Evolutionary conservation across 2,888 invertebrate genomes (phyloP).

Genomic region (Caenorhabditis drosophilae): DNA sequence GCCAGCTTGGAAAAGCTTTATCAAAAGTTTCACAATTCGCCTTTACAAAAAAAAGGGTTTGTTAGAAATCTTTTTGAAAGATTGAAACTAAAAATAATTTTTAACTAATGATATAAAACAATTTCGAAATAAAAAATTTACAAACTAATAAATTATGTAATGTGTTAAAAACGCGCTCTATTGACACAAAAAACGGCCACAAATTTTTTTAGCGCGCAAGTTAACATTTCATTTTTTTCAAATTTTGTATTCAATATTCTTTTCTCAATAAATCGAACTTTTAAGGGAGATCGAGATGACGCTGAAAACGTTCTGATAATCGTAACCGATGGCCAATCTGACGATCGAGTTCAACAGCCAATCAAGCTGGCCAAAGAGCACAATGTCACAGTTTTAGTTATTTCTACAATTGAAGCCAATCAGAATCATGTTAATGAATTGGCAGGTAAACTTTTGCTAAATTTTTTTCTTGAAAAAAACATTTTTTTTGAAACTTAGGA

Average conservation of each 20-base stretch:
- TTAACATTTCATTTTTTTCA: too few species aligned
- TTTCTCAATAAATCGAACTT: too few species aligned
- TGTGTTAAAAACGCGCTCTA: too few species aligned
- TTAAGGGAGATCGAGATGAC: conserved; percentile 63
- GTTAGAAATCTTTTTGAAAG: conserved; percentile 5
- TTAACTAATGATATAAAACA: not conserved
- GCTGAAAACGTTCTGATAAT: conserved; percentile 59
- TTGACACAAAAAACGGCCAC: too few species aligned
- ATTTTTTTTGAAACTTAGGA: too few species aligned
- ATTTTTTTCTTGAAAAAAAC: not conserved
- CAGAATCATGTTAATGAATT: conserved; percentile 46
- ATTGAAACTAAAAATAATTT: not conserved
- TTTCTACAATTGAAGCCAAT: conserved; percentile 56
- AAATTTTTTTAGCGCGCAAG: too few species aligned
- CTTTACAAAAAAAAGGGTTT: conserved; percentile 60
- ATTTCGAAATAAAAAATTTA: too few species aligned
- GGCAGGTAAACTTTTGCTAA: conserved; percentile 23
- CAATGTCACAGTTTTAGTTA: conserved; percentile 55
- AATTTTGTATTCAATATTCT: not conserved
- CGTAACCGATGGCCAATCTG: conserved; percentile 56
- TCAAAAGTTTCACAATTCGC: conserved; percentile 60
- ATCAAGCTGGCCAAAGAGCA: conserved; percentile 47
- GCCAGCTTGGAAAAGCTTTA: conserved; percentile 56
- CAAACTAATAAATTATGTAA: too few species aligned
- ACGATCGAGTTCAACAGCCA: conserved; percentile 47